phyloP scores from a whole-genome alignment of 2,888 invertebrate genomes.

The Torymus auratus region DNA sequence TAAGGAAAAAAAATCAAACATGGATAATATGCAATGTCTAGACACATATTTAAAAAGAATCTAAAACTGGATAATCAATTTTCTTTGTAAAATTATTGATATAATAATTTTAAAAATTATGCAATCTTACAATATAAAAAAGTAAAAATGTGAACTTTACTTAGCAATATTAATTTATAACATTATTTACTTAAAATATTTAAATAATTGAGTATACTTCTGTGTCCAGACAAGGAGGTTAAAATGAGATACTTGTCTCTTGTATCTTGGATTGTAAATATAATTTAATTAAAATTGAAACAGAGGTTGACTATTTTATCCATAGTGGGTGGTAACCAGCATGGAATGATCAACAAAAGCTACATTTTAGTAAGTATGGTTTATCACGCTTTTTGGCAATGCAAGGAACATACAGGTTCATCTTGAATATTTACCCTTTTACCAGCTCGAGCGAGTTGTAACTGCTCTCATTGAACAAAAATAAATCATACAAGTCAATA shows the following conservation, averaged over 20 bases:
- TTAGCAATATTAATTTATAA: no score
- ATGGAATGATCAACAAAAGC: slow-evolving; percentile 39
- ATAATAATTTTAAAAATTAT: no score
- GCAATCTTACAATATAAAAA: no score
- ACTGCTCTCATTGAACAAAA: slow-evolving; percentile 76
- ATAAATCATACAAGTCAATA: slow-evolving; percentile 61
- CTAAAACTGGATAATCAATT: no score
- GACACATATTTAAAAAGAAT: slow-evolving; percentile 4
- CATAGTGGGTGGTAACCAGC: slow-evolving; percentile 41
- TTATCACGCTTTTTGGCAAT: slow-evolving; percentile 52
- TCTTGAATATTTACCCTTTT: slow-evolving; percentile 79
- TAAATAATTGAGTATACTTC: no score
- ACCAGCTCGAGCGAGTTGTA: slow-evolving; percentile 80
- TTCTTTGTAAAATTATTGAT: no score
- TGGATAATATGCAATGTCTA: slow-evolving; percentile 18
- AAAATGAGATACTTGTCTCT: background rate
- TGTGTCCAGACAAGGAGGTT: background rate
- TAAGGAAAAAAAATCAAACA: slow-evolving; percentile 38
- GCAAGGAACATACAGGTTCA: slow-evolving; percentile 65
- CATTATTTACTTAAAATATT: no score
- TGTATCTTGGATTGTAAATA: slow-evolving; percentile 5
- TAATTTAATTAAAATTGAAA: slow-evolving; percentile 10
- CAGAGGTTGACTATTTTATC: slow-evolving; percentile 14
- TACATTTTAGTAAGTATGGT: slow-evolving; percentile 30
- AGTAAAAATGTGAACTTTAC: no score